Evolutionary conservation across 64 coral and sea anemone species (phyloP), one percentile per base, ranked within the genome.

Genomic region (Orbicella faveolata): DNA sequence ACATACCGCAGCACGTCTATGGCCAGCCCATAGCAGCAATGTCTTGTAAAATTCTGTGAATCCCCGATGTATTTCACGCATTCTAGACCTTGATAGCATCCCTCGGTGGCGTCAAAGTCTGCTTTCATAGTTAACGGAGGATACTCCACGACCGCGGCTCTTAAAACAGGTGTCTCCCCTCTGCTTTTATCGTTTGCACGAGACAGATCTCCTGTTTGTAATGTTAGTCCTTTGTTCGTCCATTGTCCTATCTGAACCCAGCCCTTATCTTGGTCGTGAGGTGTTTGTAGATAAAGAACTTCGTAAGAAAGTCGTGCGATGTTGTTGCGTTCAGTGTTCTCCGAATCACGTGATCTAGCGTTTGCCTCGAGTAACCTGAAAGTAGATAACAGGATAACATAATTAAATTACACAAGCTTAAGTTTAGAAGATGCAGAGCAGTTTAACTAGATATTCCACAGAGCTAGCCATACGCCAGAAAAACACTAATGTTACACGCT

Each of bases 121-220:
- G 90, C 90, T 77, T 96, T 96, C 95, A 96, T 96, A 1, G 95
- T 96, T 0, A 96, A 88, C 2, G 95, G 95, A 23, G 95, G 95
- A 39, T 96, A 96, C 53, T 96, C 95, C 34, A 96, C 88, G n/a
- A 96, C 95, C 0, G 95, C 95, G 2, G 95, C 95, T 26, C 83
- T 69, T 16, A 96, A 79, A 4, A 39, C 30, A 8, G 88, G 88
- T 55, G 78, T 76, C 18, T 92, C 90, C 35, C 34, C 63, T 7
- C 44, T 74, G 0, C 51, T 81, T 36, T 88, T 70, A 18, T 55
- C 48, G 6, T 75, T 37, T 14, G 55, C 21, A 4, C 26, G 54
- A 20, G 70, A 52, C 61, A 51, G 20, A 83, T 90, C 25, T 36
- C 70, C 74, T 77, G 85, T 21, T 61, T 87, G 76, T 21, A 94